Base-by-base conservation (phyloP, 2,113 vertebrate genomes). In the Lophotis ruficrista region DNA sequence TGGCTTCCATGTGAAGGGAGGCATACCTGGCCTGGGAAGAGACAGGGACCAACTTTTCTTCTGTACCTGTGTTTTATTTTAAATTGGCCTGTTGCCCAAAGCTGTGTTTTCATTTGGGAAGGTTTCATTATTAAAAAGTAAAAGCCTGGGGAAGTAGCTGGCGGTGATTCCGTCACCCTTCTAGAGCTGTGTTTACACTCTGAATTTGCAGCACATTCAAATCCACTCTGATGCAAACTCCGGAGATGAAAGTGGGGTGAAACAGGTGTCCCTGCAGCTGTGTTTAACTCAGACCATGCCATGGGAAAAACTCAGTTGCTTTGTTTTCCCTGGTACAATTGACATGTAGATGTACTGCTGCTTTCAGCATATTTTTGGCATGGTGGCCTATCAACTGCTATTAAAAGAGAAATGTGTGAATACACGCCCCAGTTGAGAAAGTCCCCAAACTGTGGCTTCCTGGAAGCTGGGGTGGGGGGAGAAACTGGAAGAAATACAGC, bases 251-350 rank as follows among this genome's bases (percentile, higher is more conserved):
- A n/a, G 28, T 89, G 69, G 68, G 35, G 33, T 83, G 35, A 35
- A 78, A 15, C 28, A 92, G 90, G 48, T 96, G 92, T 82, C 53
- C 24, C 43, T 80, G 48, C 83, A 96, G 83, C 72, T 87, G 69
- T 57, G 35, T 65, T 94, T 70, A 16, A 43, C 38, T 83, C 15
- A 0, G 43, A 28, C 33, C 17, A 7, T 2, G 18, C 1, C 0
- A 2, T 10, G 8, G 65, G 50, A 65, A 83, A 48, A 38, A 56
- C 12, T 64, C 1, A 0, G n/a, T 85, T 77, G 53, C 72, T 87
- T 50, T 81, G 53, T 82, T 92, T 82, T 92, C 41, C 14, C 19
- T 48, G 57, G 5, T 91, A 9, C 2, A 2, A 58, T 65, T 66
- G 60, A 81, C 17, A 22, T 18, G 16, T 27, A 47, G 37, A 47